Conservation (phyloP, 2,888 invertebrate genomes). For the Apamea monoglypha region DNA sequence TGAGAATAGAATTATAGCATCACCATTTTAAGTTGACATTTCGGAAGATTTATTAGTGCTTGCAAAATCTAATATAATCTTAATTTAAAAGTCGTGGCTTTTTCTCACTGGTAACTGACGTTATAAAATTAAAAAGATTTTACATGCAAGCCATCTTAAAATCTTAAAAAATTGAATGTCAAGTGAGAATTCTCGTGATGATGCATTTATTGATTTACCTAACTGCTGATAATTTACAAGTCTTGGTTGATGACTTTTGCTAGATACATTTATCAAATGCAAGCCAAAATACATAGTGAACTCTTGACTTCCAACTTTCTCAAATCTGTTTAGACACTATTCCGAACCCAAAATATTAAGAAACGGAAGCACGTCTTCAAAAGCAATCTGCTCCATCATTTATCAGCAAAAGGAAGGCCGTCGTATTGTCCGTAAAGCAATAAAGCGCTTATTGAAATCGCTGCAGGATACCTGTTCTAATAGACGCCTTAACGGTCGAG, state of each 20-base stretch:
- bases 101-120: neutral
- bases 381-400: constrained; percentile 44
- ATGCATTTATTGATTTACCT: neutral
- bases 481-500: constrained; percentile 62
- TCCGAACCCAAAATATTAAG: constrained; percentile 27
- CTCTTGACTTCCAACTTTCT: neutral
- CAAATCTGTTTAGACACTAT: neutral
- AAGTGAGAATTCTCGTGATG: neutral
- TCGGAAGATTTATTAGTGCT: constrained; percentile 42
- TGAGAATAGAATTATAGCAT: constrained; percentile 2
- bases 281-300: neutral
- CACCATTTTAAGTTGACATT: constrained; percentile 12
- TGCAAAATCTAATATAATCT: neutral
- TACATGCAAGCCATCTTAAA: neutral
- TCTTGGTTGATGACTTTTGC: neutral
- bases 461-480: constrained; percentile 58
- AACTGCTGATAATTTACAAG: neutral
- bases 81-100: constrained; percentile 4
- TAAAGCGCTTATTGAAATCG: constrained; percentile 73
- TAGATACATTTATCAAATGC: neutral
- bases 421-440: constrained; percentile 61
- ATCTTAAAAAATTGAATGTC: neutral
- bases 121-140: constrained; percentile 17
- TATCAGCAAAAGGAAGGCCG: constrained; percentile 52
- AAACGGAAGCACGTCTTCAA: constrained; percentile 43